Evolutionary conservation across 2,113 vertebrate genomes (phyloP), one percentile per base, ranked within the genome.

Genomic region (Aptenodytes patagonicus): DNA sequence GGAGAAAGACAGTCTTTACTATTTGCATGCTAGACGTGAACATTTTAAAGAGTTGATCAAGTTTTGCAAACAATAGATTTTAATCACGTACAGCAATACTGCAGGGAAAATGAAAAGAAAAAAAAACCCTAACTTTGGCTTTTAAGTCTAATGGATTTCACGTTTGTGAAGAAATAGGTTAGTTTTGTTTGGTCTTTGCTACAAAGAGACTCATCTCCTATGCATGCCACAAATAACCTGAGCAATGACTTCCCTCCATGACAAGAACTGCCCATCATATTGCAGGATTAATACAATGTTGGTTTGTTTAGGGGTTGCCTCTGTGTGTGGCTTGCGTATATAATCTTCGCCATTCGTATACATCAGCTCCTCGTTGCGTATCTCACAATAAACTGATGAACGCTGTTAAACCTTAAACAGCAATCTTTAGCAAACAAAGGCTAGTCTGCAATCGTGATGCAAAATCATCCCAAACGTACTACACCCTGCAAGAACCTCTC

Each of bases 351-450:
- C n/a, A 40, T 46, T 26, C 73, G 55, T 16, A 51, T 19, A 9
- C 61, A 64, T 38, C 96, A 44, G 22, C 65, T 86, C 73, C 71
- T 49, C 64, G 13, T 32, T 82, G 88, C 94, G 68, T 9, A 92
- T 69, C 95, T 70, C 81, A 38, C 69, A 46, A 82, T 46, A 44
- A 90, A 65, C 32, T 38, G 69, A 52, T 6, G 44, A 72, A 12
- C 25, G 71, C 42, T 11, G 75, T 22, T 69, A 75, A 81, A 86
- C 49, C 93, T 82, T 49, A n/a, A 77, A 31, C 57, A 31, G 32
- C 65, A n/a, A 65, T 38, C 68, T 87, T 81, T 7, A 18, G 46
- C 92, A 65, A 89, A 97, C 95, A 96, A 97, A 97, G 94, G 4
- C 80, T 10, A 62, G 16, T 28, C 58, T 19, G 34, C 87, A 72